Evolutionary conservation across 2,888 invertebrate species (phyloP).

Genomic region (Caenorhabditis parvicauda): DNA sequence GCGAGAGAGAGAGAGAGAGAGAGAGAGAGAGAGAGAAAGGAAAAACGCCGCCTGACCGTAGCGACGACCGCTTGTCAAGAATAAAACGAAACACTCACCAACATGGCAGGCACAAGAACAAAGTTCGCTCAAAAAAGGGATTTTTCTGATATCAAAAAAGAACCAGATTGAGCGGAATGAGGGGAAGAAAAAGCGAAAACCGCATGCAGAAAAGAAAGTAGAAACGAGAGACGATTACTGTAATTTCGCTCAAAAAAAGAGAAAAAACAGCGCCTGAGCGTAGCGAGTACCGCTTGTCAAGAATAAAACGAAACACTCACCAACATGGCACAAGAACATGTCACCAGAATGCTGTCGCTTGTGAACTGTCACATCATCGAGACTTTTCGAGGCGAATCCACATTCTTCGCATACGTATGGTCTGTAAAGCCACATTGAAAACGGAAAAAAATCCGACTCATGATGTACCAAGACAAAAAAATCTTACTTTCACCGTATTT

Average conservation of each 20-base stretch:
- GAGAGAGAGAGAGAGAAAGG: too few relatives aligned
- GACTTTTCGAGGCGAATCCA: conserved; percentile 72
- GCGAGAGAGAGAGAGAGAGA: too few relatives aligned
- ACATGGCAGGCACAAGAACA: too few relatives aligned
- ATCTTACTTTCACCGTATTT: neutral
- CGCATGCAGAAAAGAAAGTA: neutral
- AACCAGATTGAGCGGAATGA: neutral
- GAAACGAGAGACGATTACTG: neutral
- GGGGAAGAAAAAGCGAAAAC: neutral
- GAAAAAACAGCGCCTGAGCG: too few relatives aligned
- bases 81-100: conserved; percentile 10
- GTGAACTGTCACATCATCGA: conserved; percentile 72
- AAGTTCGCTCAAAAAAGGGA: too few relatives aligned
- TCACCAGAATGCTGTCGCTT: conserved; percentile 72
- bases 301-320: conserved; percentile 8
- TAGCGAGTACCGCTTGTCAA: too few relatives aligned
- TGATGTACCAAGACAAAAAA: neutral
- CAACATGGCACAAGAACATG: conserved; percentile 69
- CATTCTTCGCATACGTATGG: conserved; percentile 73
- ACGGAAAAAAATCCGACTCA: too few relatives aligned
- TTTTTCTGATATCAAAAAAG: conserved; percentile 1
- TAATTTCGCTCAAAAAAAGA: too few relatives aligned
- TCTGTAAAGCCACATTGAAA: conserved; percentile 60
- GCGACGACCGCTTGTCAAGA: too few relatives aligned
- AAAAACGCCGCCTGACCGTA: too few relatives aligned